Percentiles rank a stretch among this genome's conserved stretches.
Conservation (phyloP, 2,888 invertebrate genomes). For the Metallyticus violacea region DNA sequence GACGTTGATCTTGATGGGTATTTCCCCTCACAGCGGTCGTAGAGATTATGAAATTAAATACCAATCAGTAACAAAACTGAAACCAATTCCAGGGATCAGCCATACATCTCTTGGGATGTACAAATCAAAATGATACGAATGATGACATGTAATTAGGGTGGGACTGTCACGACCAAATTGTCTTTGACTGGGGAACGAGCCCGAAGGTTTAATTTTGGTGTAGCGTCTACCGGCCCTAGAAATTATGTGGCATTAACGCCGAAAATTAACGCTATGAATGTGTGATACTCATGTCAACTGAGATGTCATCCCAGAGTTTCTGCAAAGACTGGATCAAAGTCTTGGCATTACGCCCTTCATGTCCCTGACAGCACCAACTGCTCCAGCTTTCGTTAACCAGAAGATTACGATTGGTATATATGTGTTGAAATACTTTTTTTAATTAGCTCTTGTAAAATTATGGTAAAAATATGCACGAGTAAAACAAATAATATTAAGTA, state of each 20-base stretch:
- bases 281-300: neutral
- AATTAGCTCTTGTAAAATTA: too few species aligned
- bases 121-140: neutral
- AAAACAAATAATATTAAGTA: too few species aligned
- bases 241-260: neutral
- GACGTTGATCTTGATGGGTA: neutral
- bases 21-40: neutral
- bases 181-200: neutral
- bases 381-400: neutral
- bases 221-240: neutral
- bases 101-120: neutral
- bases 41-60: neutral
- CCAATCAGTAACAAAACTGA: neutral
- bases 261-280: neutral
- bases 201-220: neutral
- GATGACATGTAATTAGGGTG: neutral
- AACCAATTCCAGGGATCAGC: neutral
- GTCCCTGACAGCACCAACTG: neutral
- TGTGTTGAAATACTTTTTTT: too few species aligned
- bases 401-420: too few species aligned
- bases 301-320: neutral
- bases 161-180: neutral
- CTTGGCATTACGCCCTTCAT: too few species aligned
- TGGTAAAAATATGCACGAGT: too few species aligned
- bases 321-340: neutral